A percentile compares a stretch with the other conserved stretches of the same genome.
phyloP scores from a whole-genome alignment of 2,113 vertebrate species.

The Thermophis baileyi region DNA sequence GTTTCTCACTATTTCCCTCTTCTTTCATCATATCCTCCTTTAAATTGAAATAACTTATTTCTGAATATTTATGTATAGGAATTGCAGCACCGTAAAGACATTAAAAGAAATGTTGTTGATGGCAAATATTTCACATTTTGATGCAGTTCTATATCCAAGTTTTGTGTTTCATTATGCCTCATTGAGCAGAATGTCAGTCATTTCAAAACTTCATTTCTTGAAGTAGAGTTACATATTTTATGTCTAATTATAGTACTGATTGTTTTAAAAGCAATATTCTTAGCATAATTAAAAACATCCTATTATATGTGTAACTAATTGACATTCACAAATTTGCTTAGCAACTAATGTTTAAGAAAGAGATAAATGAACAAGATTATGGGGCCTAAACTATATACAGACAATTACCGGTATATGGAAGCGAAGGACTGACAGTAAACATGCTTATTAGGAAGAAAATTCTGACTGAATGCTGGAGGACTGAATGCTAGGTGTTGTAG shows the following conservation, averaged over 20 bases:
- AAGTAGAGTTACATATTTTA: background rate
- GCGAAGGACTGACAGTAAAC: background rate
- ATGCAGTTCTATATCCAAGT: background rate
- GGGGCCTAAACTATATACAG: background rate
- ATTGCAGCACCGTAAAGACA: background rate
- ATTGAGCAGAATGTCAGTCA: slow-evolving; percentile 9
- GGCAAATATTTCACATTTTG: background rate
- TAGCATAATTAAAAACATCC: background rate
- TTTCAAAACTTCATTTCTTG: background rate
- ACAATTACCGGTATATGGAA: background rate
- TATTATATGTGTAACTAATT: background rate
- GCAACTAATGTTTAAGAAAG: background rate
- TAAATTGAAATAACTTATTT: background rate
- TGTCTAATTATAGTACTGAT: background rate
- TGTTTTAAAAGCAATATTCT: slow-evolving; percentile 3
- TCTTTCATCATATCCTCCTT: background rate
- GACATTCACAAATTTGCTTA: slow-evolving; percentile 1
- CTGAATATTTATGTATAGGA: background rate
- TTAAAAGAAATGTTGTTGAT: background rate
- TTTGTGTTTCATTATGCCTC: background rate
- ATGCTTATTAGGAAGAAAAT: background rate
- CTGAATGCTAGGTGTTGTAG: background rate
- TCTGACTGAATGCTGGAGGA: background rate
- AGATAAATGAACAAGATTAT: background rate
- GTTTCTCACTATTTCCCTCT: background rate